These are phyloP conservation scores for Ctenopoma kingsleyae DNA, from an alignment of 2,797 vertebrate genomes.

Conservation along the genomic window DNA sequence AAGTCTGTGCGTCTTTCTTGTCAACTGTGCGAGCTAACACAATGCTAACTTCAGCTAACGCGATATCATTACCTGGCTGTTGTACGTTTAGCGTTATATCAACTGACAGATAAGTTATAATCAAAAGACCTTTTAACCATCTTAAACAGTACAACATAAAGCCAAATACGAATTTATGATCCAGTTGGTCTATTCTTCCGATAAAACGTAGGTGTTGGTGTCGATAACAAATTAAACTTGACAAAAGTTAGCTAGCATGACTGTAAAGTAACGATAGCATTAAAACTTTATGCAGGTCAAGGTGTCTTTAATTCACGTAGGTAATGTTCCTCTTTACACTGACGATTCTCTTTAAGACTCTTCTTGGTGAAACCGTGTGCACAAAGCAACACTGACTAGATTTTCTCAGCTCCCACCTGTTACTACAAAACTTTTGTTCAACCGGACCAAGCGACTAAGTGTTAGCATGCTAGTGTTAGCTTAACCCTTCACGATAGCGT, in stretches of 20 bases:
- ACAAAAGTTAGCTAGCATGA: background rate
- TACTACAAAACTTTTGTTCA: conserved; percentile 6
- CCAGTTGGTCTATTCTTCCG: fast-evolving
- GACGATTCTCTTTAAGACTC: fast-evolving
- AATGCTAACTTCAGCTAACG: conserved; percentile 7
- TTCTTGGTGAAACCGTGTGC: background rate
- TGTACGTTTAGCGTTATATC: background rate
- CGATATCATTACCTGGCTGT: background rate
- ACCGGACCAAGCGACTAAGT: background rate
- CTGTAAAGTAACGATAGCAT: background rate
- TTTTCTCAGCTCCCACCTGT: background rate
- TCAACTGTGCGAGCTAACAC: background rate
- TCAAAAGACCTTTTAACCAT: background rate
- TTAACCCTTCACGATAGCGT: conserved; percentile 21
- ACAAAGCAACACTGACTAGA: background rate
- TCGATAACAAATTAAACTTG: background rate
- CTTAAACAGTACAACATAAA: background rate
- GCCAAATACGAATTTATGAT: fast-evolving
- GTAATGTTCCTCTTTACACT: no score
- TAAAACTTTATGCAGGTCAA: conserved; percentile 53
- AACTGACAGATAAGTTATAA: background rate
- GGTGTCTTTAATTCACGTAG: conserved; percentile 42
- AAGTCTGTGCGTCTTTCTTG: conserved; percentile 14
- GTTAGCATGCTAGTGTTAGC: conserved; percentile 50
- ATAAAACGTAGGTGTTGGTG: background rate